A percentile compares a stretch with the other conserved stretches of the same genome.
Conservation (phyloP, 2,113 vertebrate species). For the Pluvianellus socialis region DNA sequence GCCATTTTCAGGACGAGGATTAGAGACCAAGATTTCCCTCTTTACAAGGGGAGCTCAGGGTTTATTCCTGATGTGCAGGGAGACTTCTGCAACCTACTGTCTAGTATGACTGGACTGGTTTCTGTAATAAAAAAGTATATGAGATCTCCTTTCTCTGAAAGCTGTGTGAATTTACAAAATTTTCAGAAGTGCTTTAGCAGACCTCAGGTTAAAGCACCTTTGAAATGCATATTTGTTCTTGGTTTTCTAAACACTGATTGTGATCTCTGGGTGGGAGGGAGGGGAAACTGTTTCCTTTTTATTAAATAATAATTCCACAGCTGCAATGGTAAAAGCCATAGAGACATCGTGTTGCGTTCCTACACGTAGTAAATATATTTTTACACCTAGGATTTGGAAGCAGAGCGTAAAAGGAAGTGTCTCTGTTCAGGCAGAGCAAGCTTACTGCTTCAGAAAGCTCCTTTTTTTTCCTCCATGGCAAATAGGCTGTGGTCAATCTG, state of each 20-base stretch:
- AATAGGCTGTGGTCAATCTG: background rate
- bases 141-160: background rate
- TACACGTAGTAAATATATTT: background rate
- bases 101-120: background rate
- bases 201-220: background rate
- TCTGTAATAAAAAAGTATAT: background rate
- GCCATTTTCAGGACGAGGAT: background rate
- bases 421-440: background rate
- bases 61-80: background rate
- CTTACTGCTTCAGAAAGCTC: background rate
- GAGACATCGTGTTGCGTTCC: background rate
- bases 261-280: background rate
- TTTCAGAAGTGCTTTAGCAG: background rate
- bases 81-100: background rate
- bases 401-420: background rate
- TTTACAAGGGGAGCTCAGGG: background rate
- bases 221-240: background rate
- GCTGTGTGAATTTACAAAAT: background rate
- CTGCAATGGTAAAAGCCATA: background rate
- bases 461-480: background rate
- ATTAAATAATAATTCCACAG: background rate
- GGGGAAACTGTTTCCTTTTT: background rate
- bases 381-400: background rate
- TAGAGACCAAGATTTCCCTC: background rate
- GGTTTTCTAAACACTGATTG: background rate